These are phyloP conservation scores for Euleptes europaea DNA, from an alignment of 2,113 vertebrate species.

Conservation along the genomic window DNA sequence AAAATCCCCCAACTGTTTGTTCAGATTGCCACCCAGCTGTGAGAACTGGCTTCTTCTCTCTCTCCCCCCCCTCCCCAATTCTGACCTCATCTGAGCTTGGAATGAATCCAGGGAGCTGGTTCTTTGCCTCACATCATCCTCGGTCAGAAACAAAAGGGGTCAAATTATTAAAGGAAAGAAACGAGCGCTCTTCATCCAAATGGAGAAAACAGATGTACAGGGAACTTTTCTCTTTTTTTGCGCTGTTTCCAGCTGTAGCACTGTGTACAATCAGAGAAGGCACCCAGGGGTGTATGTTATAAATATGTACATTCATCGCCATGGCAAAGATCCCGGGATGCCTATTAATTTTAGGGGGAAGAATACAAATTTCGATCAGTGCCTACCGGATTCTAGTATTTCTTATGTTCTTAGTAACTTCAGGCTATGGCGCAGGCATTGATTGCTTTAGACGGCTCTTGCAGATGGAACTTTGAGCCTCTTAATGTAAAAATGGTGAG, in stretches of 20 bases:
- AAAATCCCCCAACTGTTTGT: conserved; percentile 44
- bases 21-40: conserved; percentile 60
- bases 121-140: conserved; percentile 43
- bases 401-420: no score
- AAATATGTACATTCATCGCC: neutral
- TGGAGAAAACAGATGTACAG: conserved; percentile 68
- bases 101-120: conserved; percentile 46
- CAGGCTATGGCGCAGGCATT: conserved; percentile 27
- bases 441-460: conserved; percentile 29
- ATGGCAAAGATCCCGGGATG: conserved; percentile 1
- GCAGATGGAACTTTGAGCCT: conserved; percentile 16
- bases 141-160: conserved; percentile 72
- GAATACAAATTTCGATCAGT: conserved; percentile 6
- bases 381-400: neutral
- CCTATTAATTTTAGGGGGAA: conserved; percentile 31
- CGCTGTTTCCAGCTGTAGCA: conserved; percentile 22
- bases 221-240: conserved; percentile 24
- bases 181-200: conserved; percentile 65
- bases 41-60: conserved; percentile 38
- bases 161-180: conserved; percentile 68
- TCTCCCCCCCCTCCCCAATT: neutral
- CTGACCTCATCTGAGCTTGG: conserved; percentile 63
- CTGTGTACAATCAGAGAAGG: conserved; percentile 1
- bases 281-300: neutral
- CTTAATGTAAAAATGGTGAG: neutral